A percentile compares a stretch with the other conserved stretches of the same genome.
Conservation (phyloP, 2,888 invertebrate species). For the Diplazon laetatorius region DNA sequence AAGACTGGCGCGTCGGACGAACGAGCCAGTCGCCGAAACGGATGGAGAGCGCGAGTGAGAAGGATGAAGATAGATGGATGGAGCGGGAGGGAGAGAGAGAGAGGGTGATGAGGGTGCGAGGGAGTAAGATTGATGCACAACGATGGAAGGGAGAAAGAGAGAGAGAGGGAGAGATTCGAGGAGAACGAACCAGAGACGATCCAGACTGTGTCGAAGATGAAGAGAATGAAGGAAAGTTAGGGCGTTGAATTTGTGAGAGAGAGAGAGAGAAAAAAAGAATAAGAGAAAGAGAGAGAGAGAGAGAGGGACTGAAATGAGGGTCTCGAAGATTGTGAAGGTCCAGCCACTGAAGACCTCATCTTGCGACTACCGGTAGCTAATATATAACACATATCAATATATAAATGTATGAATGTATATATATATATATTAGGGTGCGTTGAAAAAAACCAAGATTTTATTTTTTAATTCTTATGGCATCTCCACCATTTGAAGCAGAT, state of each 20-base stretch:
- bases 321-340: conserved; percentile 61
- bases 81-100: neutral
- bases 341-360: conserved; percentile 57
- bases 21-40: conserved; percentile 65
- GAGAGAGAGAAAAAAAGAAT: conserved; percentile 62
- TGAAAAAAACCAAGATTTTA: too few species aligned
- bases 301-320: conserved; percentile 50
- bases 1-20: conserved; percentile 69
- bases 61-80: conserved; percentile 7
- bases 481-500: too few species aligned
- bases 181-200: neutral
- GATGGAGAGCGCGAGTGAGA: conserved; percentile 29
- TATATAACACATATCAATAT: too few species aligned
- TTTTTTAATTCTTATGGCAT: too few species aligned
- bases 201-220: conserved; percentile 6
- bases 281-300: conserved; percentile 60
- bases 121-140: conserved; percentile 10
- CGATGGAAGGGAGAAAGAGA: neutral
- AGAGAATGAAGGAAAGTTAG: too few species aligned
- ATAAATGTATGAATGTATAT: too few species aligned
- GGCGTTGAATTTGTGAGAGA: neutral
- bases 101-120: neutral
- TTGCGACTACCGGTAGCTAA: too few species aligned
- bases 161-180: conserved; percentile 11
- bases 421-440: too few species aligned